A percentile compares a stretch with the other conserved stretches of the same genome.
Conservation (phyloP, 2,888 invertebrate species). For the Actias luna region DNA sequence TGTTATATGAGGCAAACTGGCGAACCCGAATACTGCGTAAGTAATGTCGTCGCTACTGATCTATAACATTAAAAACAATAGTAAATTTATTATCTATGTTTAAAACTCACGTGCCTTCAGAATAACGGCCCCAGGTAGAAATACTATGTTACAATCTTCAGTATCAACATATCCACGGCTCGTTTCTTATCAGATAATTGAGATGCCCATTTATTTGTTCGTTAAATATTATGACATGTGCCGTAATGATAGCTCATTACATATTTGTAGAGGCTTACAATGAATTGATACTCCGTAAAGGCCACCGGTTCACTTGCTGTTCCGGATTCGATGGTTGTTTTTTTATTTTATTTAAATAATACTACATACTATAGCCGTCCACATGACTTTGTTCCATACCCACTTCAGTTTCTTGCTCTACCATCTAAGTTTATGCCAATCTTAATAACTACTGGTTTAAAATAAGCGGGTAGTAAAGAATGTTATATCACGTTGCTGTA, state of each 20-base stretch:
- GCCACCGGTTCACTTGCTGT: background rate
- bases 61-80: background rate
- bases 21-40: too few relatives aligned
- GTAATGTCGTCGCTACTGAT: too few relatives aligned
- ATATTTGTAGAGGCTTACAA: background rate
- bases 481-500: too few relatives aligned
- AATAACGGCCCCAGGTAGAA: background rate
- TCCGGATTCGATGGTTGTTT: background rate
- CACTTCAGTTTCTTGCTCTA: too few relatives aligned
- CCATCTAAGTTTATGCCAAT: too few relatives aligned
- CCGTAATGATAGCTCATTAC: conserved; percentile 1
- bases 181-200: conserved; percentile 27
- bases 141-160: background rate
- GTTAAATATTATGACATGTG: conserved; percentile 32
- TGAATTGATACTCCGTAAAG: background rate
- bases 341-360: background rate
- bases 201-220: conserved; percentile 26
- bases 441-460: too few relatives aligned
- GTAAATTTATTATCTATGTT: background rate
- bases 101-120: background rate
- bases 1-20: too few relatives aligned
- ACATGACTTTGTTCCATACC: too few relatives aligned
- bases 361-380: background rate
- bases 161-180: background rate
- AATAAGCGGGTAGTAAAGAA: too few relatives aligned